Evolutionary conservation across 2,113 vertebrate genomes (phyloP), one percentile per base, ranked within the genome.

Genomic region (Ploceus nigricollis): DNA sequence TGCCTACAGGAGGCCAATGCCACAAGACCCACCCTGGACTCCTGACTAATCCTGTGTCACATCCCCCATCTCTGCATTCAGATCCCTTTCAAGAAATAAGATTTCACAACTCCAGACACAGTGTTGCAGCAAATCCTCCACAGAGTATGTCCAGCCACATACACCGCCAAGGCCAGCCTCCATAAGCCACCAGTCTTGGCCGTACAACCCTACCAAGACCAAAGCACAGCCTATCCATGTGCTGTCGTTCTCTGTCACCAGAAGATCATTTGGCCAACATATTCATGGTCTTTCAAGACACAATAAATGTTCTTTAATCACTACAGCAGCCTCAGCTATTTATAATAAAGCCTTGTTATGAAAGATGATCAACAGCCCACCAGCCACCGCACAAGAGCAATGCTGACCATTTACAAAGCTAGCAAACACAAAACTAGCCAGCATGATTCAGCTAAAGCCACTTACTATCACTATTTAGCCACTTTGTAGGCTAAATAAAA

Each of bases 151-250:
- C 39, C 8, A 24, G 42, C 18, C 80, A 66, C 0, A 2, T 61
- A 17, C 1, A 1, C 24, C 6, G 4, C 30, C 5, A 2, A 30
- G 15, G 28, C 20, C 16, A 13, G 5, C 40, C n/a, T 7, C 69
- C 20, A 8, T 7, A 45, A 0, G 2, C n/a, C 39, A 50, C 15
- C 0, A 2, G n/a, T 63, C 15, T 21, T 27, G 18, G 72, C 40
- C 2, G 2, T 39, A 72, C 42, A 58, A 4, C 22, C 66, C 35
- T 45, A 61, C 35, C 35, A 76, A 54, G 48, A 63, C 28, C 13
- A 64, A 50, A 72, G 44, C 3, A 2, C 33, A 83, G 35, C 44
- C 63, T 64, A 13, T 13, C 31, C 12, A 66, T 0, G 0, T 30
- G 23, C 58, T 69, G 58, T 53, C 12, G 1, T 44, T 28, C 39